Conservation (phyloP, 2,888 invertebrate genomes). For the Cephonodes hylas region DNA sequence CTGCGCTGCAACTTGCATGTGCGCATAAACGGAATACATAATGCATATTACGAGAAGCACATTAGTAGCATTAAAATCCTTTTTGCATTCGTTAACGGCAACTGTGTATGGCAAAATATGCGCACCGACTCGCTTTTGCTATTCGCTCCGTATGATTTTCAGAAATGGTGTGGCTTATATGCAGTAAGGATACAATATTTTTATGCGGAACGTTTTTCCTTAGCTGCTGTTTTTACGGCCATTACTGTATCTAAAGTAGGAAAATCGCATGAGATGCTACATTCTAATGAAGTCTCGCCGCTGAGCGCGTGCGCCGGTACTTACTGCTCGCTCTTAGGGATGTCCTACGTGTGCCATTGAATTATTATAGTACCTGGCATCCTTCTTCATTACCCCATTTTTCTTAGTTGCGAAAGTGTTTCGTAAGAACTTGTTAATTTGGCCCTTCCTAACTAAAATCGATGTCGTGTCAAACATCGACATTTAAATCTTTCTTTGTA, state of each 20-base stretch:
- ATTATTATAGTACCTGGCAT: neutral
- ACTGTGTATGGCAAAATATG: slow-evolving; percentile 78
- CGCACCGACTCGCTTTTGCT: slow-evolving; percentile 63
- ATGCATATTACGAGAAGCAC: slow-evolving; percentile 72
- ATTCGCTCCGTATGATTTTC: slow-evolving; percentile 79
- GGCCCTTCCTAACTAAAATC: too few species aligned
- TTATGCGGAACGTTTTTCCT: slow-evolving; percentile 76
- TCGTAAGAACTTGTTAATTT: too few species aligned
- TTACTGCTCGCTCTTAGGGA: slow-evolving; percentile 44
- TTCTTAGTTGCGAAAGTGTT: too few species aligned
- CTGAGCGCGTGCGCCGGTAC: slow-evolving; percentile 77
- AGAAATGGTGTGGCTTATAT: slow-evolving; percentile 76
- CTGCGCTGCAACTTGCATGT: slow-evolving; percentile 24
- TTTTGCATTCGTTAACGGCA: slow-evolving; percentile 72
- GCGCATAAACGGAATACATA: slow-evolving; percentile 52
- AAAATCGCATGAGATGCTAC: slow-evolving; percentile 77
- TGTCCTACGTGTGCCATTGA: slow-evolving; percentile 26
- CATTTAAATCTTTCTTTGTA: too few species aligned
- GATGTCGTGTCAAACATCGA: too few species aligned
- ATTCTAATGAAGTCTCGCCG: slow-evolving; percentile 74
- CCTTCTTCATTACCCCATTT: neutral
- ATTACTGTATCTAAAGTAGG: slow-evolving; percentile 78
- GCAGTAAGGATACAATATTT: slow-evolving; percentile 78
- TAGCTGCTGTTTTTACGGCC: slow-evolving; percentile 68
- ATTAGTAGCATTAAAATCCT: slow-evolving; percentile 76